phyloP scores from a whole-genome alignment of 2,888 invertebrate species.

The Sepiola atlantica region DNA sequence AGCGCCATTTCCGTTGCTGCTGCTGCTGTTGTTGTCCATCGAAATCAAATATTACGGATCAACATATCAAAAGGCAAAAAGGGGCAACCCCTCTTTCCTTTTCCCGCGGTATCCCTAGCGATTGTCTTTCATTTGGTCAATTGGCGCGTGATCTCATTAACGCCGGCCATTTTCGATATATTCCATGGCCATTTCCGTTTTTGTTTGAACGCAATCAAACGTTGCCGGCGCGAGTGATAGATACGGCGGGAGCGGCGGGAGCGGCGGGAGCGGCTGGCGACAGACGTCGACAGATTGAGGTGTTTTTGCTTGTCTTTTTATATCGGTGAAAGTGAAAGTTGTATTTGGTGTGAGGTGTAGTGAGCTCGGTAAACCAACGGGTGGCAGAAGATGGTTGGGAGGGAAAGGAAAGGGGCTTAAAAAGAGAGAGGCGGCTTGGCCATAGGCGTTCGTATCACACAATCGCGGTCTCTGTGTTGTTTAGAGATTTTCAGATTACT shows the following conservation, averaged over 20 bases:
- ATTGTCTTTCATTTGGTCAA: constrained; percentile 32
- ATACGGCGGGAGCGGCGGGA: background rate
- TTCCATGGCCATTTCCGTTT: background rate
- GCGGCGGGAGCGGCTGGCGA: background rate
- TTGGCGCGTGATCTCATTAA: constrained; percentile 32
- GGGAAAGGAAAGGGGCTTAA: no score
- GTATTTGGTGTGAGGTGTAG: background rate
- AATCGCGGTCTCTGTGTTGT: no score
- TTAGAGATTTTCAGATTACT: no score
- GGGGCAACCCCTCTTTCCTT: background rate
- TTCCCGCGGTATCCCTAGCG: constrained; percentile 3
- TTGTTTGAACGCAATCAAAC: background rate
- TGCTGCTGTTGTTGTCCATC: background rate
- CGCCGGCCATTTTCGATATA: background rate
- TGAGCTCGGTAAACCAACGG: no score
- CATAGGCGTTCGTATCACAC: no score
- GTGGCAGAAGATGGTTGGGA: no score
- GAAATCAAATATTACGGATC: background rate
- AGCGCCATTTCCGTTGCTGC: background rate
- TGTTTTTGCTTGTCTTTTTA: background rate
- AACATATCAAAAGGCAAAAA: constrained; percentile 5
- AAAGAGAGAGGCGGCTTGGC: no score
- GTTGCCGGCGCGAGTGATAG: background rate
- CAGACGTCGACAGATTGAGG: constrained; percentile 4
- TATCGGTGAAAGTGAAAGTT: background rate